Evolutionary conservation across 64 coral and sea anemone species (phyloP).

Genomic region (Pachyseris speciosa): DNA sequence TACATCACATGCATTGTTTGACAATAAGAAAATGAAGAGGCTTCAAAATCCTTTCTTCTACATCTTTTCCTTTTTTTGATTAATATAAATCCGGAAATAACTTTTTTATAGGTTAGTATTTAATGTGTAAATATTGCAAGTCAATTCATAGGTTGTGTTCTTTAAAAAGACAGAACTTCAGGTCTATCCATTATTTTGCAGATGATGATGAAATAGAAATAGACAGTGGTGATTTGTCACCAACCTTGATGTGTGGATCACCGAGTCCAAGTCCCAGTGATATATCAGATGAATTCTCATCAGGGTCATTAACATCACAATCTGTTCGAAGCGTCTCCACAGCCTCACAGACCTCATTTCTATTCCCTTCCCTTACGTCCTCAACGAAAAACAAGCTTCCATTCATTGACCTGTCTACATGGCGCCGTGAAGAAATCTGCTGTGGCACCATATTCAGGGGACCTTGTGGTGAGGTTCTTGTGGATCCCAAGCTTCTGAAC

Average conservation of each 20-base stretch:
- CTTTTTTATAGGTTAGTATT: too few relatives aligned
- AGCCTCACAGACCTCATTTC: conserved; percentile 92
- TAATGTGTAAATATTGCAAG: too few relatives aligned
- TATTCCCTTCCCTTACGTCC: conserved; percentile 81
- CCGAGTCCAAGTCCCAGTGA: conserved; percentile 88
- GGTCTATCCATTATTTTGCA: conserved; percentile 9
- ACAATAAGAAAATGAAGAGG: too few relatives aligned
- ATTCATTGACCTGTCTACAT: conserved; percentile 94
- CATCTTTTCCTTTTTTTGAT: too few relatives aligned
- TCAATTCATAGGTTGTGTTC: too few relatives aligned
- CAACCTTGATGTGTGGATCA: conserved; percentile 66
- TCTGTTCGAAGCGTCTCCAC: conserved; percentile 71
- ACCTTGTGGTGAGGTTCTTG: conserved; percentile 93
- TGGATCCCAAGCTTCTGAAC: conserved; percentile 95
- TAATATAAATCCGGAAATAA: too few relatives aligned
- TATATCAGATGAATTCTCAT: conserved; percentile 75
- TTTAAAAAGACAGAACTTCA: too few relatives aligned
- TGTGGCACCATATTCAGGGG: conserved; percentile 98
- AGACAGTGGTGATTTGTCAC: conserved; percentile 69
- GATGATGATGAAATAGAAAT: conserved; percentile 63
- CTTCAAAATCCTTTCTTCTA: too few relatives aligned
- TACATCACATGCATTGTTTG: too few relatives aligned
- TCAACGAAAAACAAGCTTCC: conserved; percentile 84
- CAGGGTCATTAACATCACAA: conserved; percentile 24
- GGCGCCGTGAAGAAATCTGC: conserved; percentile 97